Base-by-base conservation (phyloP, 2,797 vertebrate genomes). In the Ciconia nigra region DNA sequence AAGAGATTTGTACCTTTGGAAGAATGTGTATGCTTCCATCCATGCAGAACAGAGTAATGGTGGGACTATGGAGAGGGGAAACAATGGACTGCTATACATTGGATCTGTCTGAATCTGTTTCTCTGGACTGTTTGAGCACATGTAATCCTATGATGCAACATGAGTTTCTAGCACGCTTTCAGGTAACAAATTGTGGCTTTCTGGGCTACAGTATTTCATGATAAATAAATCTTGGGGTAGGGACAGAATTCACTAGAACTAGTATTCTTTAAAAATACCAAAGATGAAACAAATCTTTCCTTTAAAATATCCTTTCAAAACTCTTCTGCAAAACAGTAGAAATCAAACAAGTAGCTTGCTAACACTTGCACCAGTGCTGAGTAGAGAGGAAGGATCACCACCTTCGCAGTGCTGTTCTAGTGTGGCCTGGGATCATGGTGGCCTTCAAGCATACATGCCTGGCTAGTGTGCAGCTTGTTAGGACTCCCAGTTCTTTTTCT, bases 11-110 rank as follows among this genome's bases (percentile, higher is more conserved):
- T 46, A 13, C 31, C 22, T 79, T 31, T 3, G 5, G 26, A 63
- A 58, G 35, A 26, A 28, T 7, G 3, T 12, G 11, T 61, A 6
- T 0, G 0, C 33, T 76, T 46, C 29, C 22, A 69, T 9, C 15
- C 10, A 1, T 15, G 25, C 18, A 5, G 17, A 35, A 20, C 5
- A 21, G 46, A 20, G 21, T n/a, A 22, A 14, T 26, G 57, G 24
- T 59, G 29, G 57, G 5, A 15, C 8, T 58, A 2, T 35, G 11
- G 35, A 33, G 17, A 11, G 9, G 26, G 21, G 16, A 10, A 39
- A 12, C 14, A 61, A 5, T 8, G 29, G 19, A 4, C 11, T 44
- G 3, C 9, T 65, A 8, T 52, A 24, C 9, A 1, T 13, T 8
- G 22, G 1, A 4, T 37, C 25, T 59, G 15, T 65, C 47, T 2